A percentile compares a stretch with the other conserved stretches of the same genome.
Conservation (phyloP, 2,113 vertebrate species). For the Gopherus flavomarginatus region DNA sequence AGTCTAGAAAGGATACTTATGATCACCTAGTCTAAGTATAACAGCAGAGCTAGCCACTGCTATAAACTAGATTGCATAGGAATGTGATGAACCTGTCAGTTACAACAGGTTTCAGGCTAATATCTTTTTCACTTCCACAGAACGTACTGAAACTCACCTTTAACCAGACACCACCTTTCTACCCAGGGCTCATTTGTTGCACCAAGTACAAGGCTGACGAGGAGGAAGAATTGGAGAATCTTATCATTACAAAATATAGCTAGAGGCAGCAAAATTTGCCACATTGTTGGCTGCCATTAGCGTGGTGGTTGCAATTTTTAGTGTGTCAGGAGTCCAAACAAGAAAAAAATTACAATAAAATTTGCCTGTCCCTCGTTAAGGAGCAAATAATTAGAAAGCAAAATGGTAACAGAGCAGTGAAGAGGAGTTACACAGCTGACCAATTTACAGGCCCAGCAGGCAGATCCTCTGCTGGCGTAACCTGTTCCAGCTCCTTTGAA, state of each 20-base stretch:
- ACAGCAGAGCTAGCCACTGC: not conserved
- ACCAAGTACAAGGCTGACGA: not conserved
- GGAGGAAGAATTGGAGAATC: not conserved
- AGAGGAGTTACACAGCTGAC: not conserved
- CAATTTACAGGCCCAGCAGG: accelerated
- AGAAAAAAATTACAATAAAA: not conserved
- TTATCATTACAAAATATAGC: not conserved
- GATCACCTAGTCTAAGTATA: not conserved
- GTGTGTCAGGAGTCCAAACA: not conserved
- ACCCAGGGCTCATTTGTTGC: not conserved
- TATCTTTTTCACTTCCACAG: not conserved
- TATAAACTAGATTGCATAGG: not conserved
- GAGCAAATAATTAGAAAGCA: not conserved
- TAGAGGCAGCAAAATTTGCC: not conserved
- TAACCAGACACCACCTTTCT: not conserved
- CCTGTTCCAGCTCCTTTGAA: not conserved
- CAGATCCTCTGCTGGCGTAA: not conserved
- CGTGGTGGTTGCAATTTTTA: not conserved
- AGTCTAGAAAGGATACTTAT: not conserved
- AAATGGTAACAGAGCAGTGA: not conserved
- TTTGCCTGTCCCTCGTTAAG: not conserved
- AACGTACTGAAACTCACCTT: not conserved
- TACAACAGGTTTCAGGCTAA: not conserved
- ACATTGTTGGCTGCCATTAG: not conserved
- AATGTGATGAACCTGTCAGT: not conserved